These are phyloP conservation scores for Cyclura pinguis DNA, from an alignment of 2,797 vertebrate species.

Conservation along the genomic window DNA sequence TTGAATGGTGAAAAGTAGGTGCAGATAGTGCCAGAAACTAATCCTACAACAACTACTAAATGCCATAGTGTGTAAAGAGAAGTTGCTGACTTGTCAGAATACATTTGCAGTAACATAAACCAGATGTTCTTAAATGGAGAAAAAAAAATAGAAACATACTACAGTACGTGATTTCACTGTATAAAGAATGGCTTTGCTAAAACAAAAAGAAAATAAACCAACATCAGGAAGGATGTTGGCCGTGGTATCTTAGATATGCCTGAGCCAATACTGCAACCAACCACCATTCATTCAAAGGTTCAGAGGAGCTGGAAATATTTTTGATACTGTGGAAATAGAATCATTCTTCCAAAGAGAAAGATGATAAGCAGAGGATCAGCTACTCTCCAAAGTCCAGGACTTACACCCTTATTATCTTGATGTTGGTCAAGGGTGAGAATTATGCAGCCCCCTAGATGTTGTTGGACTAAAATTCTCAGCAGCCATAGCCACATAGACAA, in stretches of 20 bases:
- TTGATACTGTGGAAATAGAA: background rate
- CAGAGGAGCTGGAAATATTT: background rate
- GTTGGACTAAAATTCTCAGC: too few species aligned
- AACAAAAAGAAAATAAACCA: background rate
- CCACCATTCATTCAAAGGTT: background rate
- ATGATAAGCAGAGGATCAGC: too few species aligned
- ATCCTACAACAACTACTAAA: slow-evolving; percentile 31
- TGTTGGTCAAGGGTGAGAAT: too few species aligned
- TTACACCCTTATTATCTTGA: too few species aligned
- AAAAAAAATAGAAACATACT: background rate
- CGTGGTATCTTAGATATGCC: background rate
- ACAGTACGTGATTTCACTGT: background rate
- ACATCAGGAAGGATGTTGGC: background rate
- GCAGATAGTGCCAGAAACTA: slow-evolving; percentile 12
- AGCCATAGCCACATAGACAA: too few species aligned
- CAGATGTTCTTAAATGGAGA: background rate
- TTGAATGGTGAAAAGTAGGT: background rate
- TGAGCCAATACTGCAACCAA: too few species aligned
- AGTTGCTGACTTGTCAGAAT: slow-evolving; percentile 28
- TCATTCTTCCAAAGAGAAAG: background rate
- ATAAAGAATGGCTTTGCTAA: background rate
- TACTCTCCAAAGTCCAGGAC: too few species aligned
- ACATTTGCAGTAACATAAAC: slow-evolving; percentile 8
- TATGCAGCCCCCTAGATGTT: too few species aligned
- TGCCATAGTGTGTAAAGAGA: background rate